Evolutionary conservation across 2,888 invertebrate genomes (phyloP).

Genomic region (Eupsilia transversa): DNA sequence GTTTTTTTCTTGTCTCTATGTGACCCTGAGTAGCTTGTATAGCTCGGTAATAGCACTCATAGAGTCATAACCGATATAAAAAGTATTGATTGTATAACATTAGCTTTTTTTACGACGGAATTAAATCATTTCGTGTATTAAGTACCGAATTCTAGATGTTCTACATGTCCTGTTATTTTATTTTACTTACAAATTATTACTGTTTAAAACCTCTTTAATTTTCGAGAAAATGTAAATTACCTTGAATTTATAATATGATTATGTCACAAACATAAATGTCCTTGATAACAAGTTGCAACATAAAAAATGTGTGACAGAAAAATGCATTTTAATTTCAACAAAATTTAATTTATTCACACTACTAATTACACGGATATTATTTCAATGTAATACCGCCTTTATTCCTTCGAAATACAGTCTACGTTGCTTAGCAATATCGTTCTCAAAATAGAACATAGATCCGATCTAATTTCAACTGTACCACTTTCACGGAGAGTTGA

Average conservation of each 20-base stretch:
- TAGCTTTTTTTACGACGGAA: not conserved
- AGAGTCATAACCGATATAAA: not conserved
- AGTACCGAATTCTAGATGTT: not conserved
- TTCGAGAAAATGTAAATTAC: not conserved
- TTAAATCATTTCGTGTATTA: not conserved
- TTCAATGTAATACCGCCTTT: constrained; percentile 49
- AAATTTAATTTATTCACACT: constrained; percentile 63
- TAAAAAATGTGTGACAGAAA: constrained; percentile 54
- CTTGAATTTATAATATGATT: constrained; percentile 4
- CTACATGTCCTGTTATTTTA: not conserved
- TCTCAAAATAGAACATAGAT: constrained; percentile 3
- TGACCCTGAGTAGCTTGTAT: not conserved
- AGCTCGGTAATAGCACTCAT: not conserved
- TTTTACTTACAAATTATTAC: not conserved
- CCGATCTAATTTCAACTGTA: constrained; percentile 55
- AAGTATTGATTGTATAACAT: not conserved
- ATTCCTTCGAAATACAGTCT: constrained; percentile 17
- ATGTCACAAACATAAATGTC: not conserved
- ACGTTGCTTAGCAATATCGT: not conserved
- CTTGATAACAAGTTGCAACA: constrained; percentile 43
- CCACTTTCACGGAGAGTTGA: constrained; percentile 30
- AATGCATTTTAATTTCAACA: constrained; percentile 70
- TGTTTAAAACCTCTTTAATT: not conserved
- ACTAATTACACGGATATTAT: constrained; percentile 63
- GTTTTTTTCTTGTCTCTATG: not conserved